phyloP scores from a whole-genome alignment of 1,140 invertebrate species.

The Drosophila aff. region DNA sequence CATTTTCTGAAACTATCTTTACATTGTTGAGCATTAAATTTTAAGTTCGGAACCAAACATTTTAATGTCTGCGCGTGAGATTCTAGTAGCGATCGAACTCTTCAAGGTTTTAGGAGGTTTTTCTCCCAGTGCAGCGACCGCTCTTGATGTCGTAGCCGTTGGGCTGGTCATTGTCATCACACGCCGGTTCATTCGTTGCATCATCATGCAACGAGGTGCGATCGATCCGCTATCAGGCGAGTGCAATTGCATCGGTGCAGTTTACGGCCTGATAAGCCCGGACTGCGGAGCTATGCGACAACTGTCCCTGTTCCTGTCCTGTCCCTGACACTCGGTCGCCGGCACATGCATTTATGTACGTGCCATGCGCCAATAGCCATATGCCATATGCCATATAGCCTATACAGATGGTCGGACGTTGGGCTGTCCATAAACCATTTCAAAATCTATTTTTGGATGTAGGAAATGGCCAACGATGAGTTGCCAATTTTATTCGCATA shows the following conservation, averaged over 20 bases:
- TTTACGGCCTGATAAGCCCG: slow-evolving; percentile 45
- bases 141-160: slow-evolving; percentile 15
- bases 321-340: slow-evolving; percentile 45
- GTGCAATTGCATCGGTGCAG: slow-evolving; percentile 40
- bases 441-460: slow-evolving; percentile 56
- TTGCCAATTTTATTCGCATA: slow-evolving; percentile 36
- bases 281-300: slow-evolving; percentile 22
- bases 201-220: slow-evolving; percentile 45
- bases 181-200: slow-evolving; percentile 41
- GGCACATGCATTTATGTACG: slow-evolving; percentile 31
- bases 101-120: not conserved
- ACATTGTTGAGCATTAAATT: too few species aligned
- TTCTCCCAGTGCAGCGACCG: slow-evolving; percentile 23
- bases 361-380: slow-evolving; percentile 12
- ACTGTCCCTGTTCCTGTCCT: not conserved
- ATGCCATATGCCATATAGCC: slow-evolving; percentile 28
- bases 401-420: slow-evolving; percentile 28
- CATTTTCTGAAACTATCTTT: too few species aligned
- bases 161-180: slow-evolving; percentile 42
- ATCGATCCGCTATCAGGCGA: slow-evolving; percentile 40
- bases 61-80: too few species aligned
- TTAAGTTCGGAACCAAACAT: too few species aligned
- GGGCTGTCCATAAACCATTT: slow-evolving; percentile 26
- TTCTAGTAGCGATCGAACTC: not conserved
- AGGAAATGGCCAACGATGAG: slow-evolving; percentile 61